phyloP scores from a whole-genome alignment of 2,113 vertebrate species.

The Psilopsiagon aurifrons region DNA sequence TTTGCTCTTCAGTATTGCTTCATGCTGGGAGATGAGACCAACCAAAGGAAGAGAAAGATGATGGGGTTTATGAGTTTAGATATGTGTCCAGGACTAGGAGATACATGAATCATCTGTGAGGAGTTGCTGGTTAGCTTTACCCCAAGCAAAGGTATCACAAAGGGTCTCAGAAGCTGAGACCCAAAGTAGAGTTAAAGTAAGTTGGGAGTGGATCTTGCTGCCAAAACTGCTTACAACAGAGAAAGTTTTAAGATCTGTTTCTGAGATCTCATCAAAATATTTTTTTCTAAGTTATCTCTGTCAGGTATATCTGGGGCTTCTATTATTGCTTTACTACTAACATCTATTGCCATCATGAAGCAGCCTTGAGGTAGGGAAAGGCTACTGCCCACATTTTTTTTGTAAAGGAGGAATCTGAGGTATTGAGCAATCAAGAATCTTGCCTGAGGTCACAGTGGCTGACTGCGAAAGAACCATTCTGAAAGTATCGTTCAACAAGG shows the following conservation, averaged over 20 bases:
- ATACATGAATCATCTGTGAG: background rate
- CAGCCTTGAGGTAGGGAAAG: background rate
- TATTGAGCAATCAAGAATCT: background rate
- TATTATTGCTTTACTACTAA: background rate
- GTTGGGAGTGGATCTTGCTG: background rate
- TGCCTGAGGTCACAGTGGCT: background rate
- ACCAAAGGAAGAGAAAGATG: background rate
- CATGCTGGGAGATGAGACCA: background rate
- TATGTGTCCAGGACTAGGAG: background rate
- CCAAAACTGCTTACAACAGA: background rate
- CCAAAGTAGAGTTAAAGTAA: background rate
- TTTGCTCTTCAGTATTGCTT: conserved; percentile 32
- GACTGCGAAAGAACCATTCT: background rate
- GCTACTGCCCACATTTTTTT: background rate
- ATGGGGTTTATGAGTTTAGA: background rate
- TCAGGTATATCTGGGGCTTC: background rate
- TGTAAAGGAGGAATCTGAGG: background rate
- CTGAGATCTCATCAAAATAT: background rate
- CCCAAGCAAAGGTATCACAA: background rate
- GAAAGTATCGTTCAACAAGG: background rate
- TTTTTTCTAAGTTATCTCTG: background rate
- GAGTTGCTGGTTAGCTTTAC: background rate
- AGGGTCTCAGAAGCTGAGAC: background rate
- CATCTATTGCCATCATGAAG: background rate
- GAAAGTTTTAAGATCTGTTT: background rate